Evolutionary conservation across 2,113 vertebrate species (phyloP).

Genomic region (Ceyx cyanopectus): DNA sequence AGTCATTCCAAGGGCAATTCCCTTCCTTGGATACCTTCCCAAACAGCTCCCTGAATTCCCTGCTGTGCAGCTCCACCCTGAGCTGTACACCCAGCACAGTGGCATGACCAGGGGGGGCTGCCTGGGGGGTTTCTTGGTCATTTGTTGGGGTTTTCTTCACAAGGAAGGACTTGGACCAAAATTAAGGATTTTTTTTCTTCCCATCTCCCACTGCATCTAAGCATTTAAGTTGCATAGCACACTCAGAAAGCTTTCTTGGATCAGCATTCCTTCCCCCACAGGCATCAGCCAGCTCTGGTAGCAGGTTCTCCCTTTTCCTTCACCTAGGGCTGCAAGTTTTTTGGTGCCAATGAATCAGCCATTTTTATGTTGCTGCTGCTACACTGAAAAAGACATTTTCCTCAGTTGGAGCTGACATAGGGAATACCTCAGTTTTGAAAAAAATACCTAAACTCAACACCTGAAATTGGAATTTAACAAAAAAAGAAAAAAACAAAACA

Average conservation of each 20-base stretch:
- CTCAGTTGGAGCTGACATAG: conserved; percentile 23
- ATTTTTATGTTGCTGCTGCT: conserved; percentile 29
- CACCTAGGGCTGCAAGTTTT: conserved; percentile 6
- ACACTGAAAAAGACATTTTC: conserved; percentile 40
- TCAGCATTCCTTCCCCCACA: neutral
- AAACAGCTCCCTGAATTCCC: neutral
- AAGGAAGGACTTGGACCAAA: conserved; percentile 5
- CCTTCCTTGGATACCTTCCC: neutral
- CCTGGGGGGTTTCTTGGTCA: no score
- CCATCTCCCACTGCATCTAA: conserved; percentile 15
- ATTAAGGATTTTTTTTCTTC: neutral
- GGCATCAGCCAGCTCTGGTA: neutral
- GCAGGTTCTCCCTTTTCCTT: conserved; percentile 8
- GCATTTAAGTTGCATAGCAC: conserved; percentile 56
- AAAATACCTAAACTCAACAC: conserved; percentile 39
- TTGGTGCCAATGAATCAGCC: conserved; percentile 13
- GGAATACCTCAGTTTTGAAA: conserved; percentile 43
- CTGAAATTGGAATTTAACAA: conserved; percentile 32
- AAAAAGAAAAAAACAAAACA: neutral
- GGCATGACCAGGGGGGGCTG: neutral
- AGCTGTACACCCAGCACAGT: neutral
- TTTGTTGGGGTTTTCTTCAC: neutral
- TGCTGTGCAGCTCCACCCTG: neutral
- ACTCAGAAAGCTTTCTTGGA: conserved; percentile 7
- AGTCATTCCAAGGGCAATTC: neutral